Conservation (phyloP, 2,113 vertebrate species). For the Petromus typicus region DNA sequence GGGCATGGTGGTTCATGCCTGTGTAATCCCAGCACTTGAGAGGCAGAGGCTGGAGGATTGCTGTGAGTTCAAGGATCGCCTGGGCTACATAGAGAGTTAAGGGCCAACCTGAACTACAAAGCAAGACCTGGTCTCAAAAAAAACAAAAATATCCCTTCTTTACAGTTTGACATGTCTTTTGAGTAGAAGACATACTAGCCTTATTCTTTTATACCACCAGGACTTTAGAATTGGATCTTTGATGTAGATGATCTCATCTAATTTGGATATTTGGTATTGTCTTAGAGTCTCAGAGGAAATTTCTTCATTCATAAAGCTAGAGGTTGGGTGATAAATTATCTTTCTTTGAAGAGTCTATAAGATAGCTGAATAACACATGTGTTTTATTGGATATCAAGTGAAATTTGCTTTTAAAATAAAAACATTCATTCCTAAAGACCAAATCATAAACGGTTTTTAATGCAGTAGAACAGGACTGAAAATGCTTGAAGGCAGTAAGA, state of each 20-base stretch:
- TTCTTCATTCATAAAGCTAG: constrained; percentile 66
- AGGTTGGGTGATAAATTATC: constrained; percentile 57
- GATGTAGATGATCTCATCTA: constrained; percentile 45
- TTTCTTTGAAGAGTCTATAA: constrained; percentile 60
- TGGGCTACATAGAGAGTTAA: too few species aligned
- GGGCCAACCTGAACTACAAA: too few species aligned
- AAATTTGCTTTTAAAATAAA: constrained; percentile 68
- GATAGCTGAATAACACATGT: constrained; percentile 52
- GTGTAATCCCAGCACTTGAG: too few species aligned
- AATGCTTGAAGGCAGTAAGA: neutral
- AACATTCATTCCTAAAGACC: constrained; percentile 35
- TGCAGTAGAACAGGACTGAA: neutral
- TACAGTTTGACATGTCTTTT: constrained; percentile 13
- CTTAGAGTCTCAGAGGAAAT: constrained; percentile 53
- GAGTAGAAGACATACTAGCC: neutral
- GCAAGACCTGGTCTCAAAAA: too few species aligned
- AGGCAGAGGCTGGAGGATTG: too few species aligned
- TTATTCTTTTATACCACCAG: neutral
- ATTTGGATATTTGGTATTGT: constrained; percentile 58
- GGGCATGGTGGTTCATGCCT: too few species aligned
- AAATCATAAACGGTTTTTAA: constrained; percentile 37
- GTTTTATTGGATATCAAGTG: constrained; percentile 53
- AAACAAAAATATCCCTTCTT: neutral
- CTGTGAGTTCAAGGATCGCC: too few species aligned
- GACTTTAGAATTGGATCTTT: constrained; percentile 24